Conservation (phyloP, 2,888 invertebrate genomes). For the Aspidiotus destructor region DNA sequence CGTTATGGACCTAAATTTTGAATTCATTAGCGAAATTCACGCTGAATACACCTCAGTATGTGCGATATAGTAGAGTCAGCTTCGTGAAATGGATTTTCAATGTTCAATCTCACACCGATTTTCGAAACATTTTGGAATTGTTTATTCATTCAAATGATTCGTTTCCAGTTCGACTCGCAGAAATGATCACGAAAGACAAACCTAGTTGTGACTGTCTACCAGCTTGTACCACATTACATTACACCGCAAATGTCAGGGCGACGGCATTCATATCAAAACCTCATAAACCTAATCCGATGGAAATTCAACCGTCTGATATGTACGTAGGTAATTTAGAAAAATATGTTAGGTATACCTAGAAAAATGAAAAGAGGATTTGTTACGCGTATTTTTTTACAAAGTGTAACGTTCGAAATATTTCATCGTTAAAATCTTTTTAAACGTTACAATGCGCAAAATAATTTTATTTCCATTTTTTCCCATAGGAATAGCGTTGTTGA, state of each 20-base stretch:
- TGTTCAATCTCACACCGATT: too few relatives aligned
- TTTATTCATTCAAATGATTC: too few relatives aligned
- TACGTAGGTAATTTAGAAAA: not conserved
- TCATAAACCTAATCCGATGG: not conserved
- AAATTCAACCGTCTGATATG: not conserved
- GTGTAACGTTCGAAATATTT: too few relatives aligned
- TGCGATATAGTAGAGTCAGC: too few relatives aligned
- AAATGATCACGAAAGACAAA: slow-evolving; percentile 10
- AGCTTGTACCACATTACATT: slow-evolving; percentile 9
- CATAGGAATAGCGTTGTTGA: not conserved
- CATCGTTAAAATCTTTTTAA: not conserved
- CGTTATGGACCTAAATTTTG: too few relatives aligned
- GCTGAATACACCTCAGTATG: too few relatives aligned
- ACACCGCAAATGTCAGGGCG: not conserved
- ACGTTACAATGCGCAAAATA: not conserved
- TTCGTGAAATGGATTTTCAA: too few relatives aligned
- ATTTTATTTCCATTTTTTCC: not conserved
- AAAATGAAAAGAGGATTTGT: too few relatives aligned
- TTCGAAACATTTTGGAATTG: too few relatives aligned
- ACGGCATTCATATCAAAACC: not conserved
- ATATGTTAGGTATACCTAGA: not conserved
- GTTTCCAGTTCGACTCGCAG: slow-evolving; percentile 16
- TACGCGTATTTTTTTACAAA: too few relatives aligned
- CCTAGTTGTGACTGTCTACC: slow-evolving; percentile 14
- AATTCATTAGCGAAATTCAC: too few relatives aligned